Conservation (phyloP, 2,113 vertebrate genomes). For the Lasiurus cinereus region DNA sequence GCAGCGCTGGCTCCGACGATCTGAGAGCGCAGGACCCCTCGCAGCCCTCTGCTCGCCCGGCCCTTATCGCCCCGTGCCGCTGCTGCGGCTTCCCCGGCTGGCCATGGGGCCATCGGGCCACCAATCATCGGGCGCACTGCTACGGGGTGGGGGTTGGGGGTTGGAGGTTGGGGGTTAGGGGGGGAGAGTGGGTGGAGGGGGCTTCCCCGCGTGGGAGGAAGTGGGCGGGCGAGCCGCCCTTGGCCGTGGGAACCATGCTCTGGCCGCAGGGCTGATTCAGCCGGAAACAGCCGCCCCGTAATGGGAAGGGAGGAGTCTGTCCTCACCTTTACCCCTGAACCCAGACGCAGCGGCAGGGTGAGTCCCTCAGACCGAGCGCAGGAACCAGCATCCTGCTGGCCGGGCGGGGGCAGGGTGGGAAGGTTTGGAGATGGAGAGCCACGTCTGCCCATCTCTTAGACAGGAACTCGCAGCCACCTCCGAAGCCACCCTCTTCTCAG, state of each 20-base stretch:
- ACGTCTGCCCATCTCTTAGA: neutral
- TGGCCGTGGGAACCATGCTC: neutral
- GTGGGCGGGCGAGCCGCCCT: neutral
- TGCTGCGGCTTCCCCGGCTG: neutral
- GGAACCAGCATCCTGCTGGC: neutral
- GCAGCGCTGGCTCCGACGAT: accelerated
- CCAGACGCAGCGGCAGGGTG: accelerated
- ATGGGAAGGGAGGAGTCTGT: neutral
- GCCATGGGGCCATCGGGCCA: neutral
- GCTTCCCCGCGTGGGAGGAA: accelerated
- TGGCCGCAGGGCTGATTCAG: neutral
- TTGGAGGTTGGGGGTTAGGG: too few species aligned
- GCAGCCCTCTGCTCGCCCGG: accelerated
- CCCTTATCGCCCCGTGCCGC: too few species aligned
- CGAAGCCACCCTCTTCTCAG: neutral
- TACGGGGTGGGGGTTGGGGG: neutral
- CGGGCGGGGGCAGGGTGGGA: accelerated
- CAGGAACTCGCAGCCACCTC: too few species aligned
- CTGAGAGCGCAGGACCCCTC: neutral
- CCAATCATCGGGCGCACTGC: accelerated
- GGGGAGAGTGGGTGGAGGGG: too few species aligned
- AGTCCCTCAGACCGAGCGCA: accelerated
- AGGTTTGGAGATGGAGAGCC: neutral
- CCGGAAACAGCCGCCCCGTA: neutral
- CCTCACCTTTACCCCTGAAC: neutral